Conservation (phyloP, 2,113 vertebrate genomes). For the Fukomys damarensis region DNA sequence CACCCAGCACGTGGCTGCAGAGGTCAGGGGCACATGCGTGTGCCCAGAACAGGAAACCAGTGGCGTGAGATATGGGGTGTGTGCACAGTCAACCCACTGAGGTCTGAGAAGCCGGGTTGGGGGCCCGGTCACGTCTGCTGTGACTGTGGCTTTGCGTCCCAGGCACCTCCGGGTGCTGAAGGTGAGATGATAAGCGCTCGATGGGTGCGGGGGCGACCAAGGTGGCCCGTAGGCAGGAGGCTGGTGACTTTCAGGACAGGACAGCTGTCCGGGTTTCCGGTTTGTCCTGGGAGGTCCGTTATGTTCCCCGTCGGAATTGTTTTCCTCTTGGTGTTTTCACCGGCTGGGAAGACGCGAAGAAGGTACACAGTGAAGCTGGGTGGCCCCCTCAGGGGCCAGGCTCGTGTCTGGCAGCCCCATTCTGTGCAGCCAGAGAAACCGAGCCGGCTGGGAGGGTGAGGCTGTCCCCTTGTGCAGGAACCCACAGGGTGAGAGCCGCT, state of each 20-base stretch:
- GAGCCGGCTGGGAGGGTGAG: background rate
- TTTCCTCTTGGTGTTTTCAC: background rate
- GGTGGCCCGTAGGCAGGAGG: background rate
- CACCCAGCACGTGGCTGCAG: background rate
- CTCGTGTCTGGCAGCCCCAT: background rate
- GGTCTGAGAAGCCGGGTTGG: background rate
- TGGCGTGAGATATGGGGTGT: rapidly evolving
- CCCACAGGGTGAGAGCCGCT: rapidly evolving
- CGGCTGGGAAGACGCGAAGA: background rate
- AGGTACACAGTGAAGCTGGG: background rate
- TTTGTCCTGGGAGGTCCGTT: background rate
- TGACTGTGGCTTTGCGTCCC: rapidly evolving
- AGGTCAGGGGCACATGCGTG: background rate
- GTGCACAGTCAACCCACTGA: rapidly evolving
- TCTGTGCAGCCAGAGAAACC: background rate
- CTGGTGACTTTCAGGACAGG: background rate
- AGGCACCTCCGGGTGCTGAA: rapidly evolving
- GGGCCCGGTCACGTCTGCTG: rapidly evolving
- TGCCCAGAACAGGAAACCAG: background rate
- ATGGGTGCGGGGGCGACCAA: rapidly evolving
- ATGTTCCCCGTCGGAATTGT: background rate
- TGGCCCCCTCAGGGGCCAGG: background rate
- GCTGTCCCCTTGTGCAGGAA: background rate
- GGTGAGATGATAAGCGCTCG: rapidly evolving
- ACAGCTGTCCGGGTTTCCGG: rapidly evolving